Conservation (phyloP, 1,140 invertebrate species). For the Halesus radiatus region DNA sequence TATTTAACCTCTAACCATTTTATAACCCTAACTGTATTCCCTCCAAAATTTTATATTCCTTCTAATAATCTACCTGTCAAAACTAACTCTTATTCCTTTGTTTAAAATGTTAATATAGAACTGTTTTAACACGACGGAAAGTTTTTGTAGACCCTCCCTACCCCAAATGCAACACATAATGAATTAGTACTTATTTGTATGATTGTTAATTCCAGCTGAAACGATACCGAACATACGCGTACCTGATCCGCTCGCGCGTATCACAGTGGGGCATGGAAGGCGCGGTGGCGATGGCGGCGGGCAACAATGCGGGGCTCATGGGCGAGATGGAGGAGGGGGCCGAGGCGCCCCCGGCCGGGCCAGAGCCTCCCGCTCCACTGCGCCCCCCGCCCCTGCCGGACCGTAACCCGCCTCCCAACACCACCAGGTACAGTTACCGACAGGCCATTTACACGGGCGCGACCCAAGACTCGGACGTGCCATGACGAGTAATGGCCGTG, state of each 20-base stretch:
- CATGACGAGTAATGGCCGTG: constrained; percentile 81
- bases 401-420: constrained; percentile 41
- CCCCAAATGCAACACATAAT: too few species aligned
- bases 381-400: constrained; percentile 60
- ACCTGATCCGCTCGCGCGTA: constrained; percentile 83
- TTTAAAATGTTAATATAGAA: too few species aligned
- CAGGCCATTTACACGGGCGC: constrained; percentile 78
- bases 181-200: constrained; percentile 43
- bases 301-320: constrained; percentile 58
- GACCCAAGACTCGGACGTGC: constrained; percentile 77
- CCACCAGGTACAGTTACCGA: constrained; percentile 87
- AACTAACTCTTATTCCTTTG: too few species aligned
- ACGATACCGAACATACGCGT: constrained; percentile 89
- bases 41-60: too few species aligned
- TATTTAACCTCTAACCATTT: too few species aligned
- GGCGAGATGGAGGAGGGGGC: constrained; percentile 61
- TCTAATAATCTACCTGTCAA: too few species aligned
- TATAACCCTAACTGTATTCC: too few species aligned
- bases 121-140: too few species aligned
- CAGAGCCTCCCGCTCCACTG: constrained; percentile 58
- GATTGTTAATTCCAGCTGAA: constrained; percentile 78
- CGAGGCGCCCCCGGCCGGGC: neutral
- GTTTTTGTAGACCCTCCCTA: too few species aligned
- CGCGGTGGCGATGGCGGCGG: constrained; percentile 71
- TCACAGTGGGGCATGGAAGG: constrained; percentile 82